phyloP scores from a whole-genome alignment of 1,140 invertebrate genomes.

The Elymnias hypermnestra region DNA sequence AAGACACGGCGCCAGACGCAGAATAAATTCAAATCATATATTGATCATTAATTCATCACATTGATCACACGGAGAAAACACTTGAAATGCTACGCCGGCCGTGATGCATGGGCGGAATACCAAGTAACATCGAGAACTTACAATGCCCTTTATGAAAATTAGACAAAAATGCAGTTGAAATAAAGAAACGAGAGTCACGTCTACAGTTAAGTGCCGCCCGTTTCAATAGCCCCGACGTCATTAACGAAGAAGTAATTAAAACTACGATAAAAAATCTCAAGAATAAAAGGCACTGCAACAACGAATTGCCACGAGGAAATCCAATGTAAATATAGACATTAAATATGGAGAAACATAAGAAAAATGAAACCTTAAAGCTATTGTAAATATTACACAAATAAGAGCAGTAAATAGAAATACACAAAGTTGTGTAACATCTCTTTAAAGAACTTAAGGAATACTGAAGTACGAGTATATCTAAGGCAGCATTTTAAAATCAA shows the following conservation, averaged over 20 bases:
- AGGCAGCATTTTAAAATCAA: no score
- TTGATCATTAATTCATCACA: constrained; percentile 44
- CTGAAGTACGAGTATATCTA: no score
- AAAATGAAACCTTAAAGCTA: no score
- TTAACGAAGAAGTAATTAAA: constrained; percentile 70
- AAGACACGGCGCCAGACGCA: constrained; percentile 33
- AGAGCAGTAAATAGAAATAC: no score
- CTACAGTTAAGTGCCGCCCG: constrained; percentile 50
- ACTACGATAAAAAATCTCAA: constrained; percentile 50
- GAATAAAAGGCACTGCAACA: not conserved
- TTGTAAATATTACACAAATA: no score
- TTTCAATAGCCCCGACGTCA: constrained; percentile 54
- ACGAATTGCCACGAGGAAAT: no score
- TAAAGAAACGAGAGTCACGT: constrained; percentile 53
- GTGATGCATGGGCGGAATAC: constrained; percentile 27
- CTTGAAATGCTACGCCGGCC: constrained; percentile 36
- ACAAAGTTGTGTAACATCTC: no score
- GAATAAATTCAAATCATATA: constrained; percentile 35
- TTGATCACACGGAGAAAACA: constrained; percentile 44
- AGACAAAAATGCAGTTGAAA: constrained; percentile 46
- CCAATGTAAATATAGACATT: no score
- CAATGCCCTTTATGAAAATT: constrained; percentile 35
- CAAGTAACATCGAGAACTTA: constrained; percentile 14
- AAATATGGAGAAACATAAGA: no score
- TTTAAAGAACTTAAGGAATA: no score